Evolutionary conservation across 2,113 vertebrate genomes (phyloP).

Genomic region (Phalacrocorax carbo): DNA sequence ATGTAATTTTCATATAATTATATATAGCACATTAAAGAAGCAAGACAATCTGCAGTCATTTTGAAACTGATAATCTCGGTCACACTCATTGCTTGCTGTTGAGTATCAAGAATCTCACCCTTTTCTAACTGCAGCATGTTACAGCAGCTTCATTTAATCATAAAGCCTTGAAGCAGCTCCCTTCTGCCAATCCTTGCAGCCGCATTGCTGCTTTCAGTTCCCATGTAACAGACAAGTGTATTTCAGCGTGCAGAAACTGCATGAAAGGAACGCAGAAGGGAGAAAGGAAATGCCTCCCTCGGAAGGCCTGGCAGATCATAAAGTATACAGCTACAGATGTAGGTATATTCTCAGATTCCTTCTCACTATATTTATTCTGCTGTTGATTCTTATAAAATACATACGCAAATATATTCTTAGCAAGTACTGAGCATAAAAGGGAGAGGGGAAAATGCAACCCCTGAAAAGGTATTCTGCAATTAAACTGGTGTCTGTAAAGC

Average conservation of each 20-base stretch:
- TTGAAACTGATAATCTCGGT: not conserved
- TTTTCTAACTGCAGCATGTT: slow-evolving; percentile 33
- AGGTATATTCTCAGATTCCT: not conserved
- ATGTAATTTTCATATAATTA: not conserved
- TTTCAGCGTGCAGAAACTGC: not conserved
- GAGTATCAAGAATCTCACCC: slow-evolving; percentile 24
- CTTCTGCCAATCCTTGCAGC: slow-evolving; percentile 43
- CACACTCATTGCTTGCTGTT: not conserved
- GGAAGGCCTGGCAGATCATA: not conserved
- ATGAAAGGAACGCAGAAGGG: not conserved
- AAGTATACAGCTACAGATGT: not conserved
- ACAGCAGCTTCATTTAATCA: slow-evolving; percentile 30
- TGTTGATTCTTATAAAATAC: not conserved
- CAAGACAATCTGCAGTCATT: not conserved
- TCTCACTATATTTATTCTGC: not conserved
- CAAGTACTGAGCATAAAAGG: not conserved
- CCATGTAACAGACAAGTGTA: not conserved
- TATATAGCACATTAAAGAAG: not conserved
- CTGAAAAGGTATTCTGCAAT: not conserved
- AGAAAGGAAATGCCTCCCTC: not conserved
- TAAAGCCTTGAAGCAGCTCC: slow-evolving; percentile 41
- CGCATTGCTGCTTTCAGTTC: slow-evolving; percentile 52
- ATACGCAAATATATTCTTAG: not conserved
- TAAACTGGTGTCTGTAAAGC: not conserved
- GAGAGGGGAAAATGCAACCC: not conserved